Evolutionary conservation across 2,888 invertebrate genomes (phyloP), one percentile per base, ranked within the genome.

Genomic region (Venusia cambrica): DNA sequence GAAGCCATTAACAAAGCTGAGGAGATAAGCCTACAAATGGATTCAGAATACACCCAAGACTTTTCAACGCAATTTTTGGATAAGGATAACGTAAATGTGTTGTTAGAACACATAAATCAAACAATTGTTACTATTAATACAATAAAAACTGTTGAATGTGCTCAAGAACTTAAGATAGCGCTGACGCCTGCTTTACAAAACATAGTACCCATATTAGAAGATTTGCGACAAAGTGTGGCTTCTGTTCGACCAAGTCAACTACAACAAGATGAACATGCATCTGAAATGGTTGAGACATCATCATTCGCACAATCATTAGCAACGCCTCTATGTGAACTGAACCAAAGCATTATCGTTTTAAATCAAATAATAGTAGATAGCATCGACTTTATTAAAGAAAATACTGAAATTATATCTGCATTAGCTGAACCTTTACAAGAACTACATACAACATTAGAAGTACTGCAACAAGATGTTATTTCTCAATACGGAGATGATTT

Each of bases 401-500:
- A 55, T 11, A 59, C 43, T 37, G 60, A 62, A 45, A 49, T 79
- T 2, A 53, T 81, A 16, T 66, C 76, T 28, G 73, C 75, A 2
- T 62, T 89, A 5, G 88, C 88, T 12, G 68, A 80, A 37, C 83
- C 88, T 8, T 60, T 89, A 30, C 69, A 78, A 13, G 87, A 88
- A 44, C 54, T 89, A 20, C 66, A 84, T 26, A 76, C 57, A 5
- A 77, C 81, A 18, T 61, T 88, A 39, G 75, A 84, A 69, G 70
- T 79, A 35, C 59, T 88, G 22, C 84, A 87, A 39, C 80, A 87
- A 46, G 75, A 87, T 39, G 68, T 83, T 1, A 67, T 85, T 43
- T 87, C 87, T 22, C 80, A 87, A 48, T 71, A 72, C 22, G 63
- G 59, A 17, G 81, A 84, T 45, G 65, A 73, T 34, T 16, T 71